Evolutionary conservation across 2,888 invertebrate genomes (phyloP).

Genomic region (Cynaeus angustus): DNA sequence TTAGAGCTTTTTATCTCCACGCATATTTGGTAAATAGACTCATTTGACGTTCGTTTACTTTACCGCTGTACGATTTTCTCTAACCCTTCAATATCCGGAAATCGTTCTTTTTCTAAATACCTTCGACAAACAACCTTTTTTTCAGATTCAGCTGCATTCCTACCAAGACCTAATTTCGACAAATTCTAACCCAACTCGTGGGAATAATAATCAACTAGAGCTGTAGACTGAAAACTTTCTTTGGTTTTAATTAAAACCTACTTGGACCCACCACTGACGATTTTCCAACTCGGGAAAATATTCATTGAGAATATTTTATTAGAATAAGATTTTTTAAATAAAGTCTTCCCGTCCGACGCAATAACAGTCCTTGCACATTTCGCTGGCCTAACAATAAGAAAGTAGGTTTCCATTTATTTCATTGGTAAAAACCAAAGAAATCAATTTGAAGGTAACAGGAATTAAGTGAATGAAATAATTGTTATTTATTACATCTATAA

Average conservation of each 20-base stretch:
- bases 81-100: conserved; percentile 35
- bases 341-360: no score
- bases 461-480: conserved; percentile 18
- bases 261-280: no score
- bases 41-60: conserved; percentile 38
- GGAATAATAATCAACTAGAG: conserved; percentile 4
- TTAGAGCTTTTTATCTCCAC: conserved; percentile 32
- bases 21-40: conserved; percentile 34
- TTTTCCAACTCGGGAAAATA: no score
- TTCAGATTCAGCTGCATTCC: conserved; percentile 8
- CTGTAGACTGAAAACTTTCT: no score
- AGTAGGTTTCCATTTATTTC: no score
- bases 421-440: neutral
- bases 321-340: no score
- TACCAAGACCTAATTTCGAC: conserved; percentile 10
- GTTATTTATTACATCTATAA: conserved; percentile 30
- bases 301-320: no score
- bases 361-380: no score
- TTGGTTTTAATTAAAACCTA: conserved; percentile 1
- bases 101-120: conserved; percentile 28
- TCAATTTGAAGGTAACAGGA: conserved; percentile 3
- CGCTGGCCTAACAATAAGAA: no score
- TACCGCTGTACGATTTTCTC: conserved; percentile 21
- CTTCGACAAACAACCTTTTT: conserved; percentile 41
- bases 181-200: conserved; percentile 6